Evolutionary conservation across 2,113 vertebrate species (phyloP).

Genomic region (Strigops habroptila): DNA sequence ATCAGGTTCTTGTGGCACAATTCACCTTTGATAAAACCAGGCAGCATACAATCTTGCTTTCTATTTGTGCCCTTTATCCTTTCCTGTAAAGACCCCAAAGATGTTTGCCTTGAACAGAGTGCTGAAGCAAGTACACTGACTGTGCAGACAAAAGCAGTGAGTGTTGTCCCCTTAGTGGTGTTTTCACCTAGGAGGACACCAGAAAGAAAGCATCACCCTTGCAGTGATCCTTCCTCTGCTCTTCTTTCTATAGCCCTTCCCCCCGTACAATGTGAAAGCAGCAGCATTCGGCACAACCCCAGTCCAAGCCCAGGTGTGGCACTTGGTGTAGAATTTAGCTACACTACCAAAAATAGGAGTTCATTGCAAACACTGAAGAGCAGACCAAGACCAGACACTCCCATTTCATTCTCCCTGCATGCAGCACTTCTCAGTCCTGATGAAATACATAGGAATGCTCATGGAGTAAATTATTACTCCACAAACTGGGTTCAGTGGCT

Average conservation of each 20-base stretch:
- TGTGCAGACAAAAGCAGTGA: not conserved
- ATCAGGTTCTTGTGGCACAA: slow-evolving; percentile 45
- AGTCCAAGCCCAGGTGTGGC: not conserved
- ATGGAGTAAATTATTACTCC: not conserved
- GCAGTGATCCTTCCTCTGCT: not conserved
- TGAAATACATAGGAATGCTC: not conserved
- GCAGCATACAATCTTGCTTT: not conserved
- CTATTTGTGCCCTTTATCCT: not conserved
- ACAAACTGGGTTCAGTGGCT: not conserved
- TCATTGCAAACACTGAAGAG: not conserved
- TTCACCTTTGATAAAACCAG: slow-evolving; percentile 36
- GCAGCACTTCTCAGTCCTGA: not conserved
- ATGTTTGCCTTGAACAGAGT: not conserved
- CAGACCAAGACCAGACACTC: not conserved
- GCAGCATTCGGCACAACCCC: not conserved
- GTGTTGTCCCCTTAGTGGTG: fast-evolving
- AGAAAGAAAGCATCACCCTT: fast-evolving
- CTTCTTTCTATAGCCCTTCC: not conserved
- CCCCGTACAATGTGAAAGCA: not conserved
- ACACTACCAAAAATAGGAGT: not conserved
- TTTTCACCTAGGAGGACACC: not conserved
- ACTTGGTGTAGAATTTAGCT: not conserved
- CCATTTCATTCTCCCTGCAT: not conserved
- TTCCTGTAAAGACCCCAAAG: not conserved
- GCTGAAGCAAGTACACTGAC: not conserved